Conservation (phyloP, 2,797 vertebrate genomes). For the Champsocephalus gunnari region DNA sequence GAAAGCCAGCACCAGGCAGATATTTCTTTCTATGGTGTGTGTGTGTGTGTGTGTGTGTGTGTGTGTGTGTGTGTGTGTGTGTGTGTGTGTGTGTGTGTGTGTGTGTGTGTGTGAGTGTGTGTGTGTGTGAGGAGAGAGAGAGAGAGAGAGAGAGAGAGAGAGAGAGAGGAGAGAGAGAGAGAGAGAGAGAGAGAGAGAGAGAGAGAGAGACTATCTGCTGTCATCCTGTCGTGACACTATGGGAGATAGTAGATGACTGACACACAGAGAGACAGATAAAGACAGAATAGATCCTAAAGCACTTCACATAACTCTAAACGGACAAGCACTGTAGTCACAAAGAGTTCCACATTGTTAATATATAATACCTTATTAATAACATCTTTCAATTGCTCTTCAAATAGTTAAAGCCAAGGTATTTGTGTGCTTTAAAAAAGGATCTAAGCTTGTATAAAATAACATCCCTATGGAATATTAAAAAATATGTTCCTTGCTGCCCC, state of each 20-base stretch:
- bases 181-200: background rate
- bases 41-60: conserved; percentile 21
- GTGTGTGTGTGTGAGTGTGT: conserved; percentile 35
- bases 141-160: too few relatives aligned
- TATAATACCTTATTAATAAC: background rate
- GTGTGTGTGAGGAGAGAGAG: background rate
- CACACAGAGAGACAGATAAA: conserved; percentile 25
- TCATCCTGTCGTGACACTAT: conserved; percentile 43
- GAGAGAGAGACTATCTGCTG: conserved; percentile 45
- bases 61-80: conserved; percentile 24
- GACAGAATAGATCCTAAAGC: conserved; percentile 28
- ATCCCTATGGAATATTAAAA: background rate
- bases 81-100: conserved; percentile 33
- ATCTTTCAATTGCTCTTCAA: background rate
- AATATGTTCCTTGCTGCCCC: background rate
- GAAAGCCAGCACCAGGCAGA: conserved; percentile 45
- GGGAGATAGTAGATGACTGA: conserved; percentile 37
- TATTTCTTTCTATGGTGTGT: conserved; percentile 38
- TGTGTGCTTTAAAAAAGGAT: background rate
- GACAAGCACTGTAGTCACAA: conserved; percentile 8
- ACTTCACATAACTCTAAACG: conserved; percentile 28
- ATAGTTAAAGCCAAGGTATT: background rate
- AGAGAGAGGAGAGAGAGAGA: too few relatives aligned
- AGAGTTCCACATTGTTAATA: background rate
- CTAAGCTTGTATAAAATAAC: conserved; percentile 3